Evolutionary conservation across 2,888 invertebrate genomes (phyloP), one percentile per base, ranked within the genome.

Genomic region (Junonia oenone): DNA sequence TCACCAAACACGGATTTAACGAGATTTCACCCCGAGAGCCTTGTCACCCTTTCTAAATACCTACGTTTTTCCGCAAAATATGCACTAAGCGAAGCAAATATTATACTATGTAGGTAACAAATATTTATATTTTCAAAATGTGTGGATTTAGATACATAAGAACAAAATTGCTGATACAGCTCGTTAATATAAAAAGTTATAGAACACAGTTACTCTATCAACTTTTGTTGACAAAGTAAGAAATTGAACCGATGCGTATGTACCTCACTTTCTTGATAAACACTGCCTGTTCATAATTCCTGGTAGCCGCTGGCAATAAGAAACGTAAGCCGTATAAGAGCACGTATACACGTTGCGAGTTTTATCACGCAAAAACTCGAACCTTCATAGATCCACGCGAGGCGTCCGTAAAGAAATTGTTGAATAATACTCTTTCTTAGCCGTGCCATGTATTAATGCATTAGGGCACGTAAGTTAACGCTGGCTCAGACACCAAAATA

Each of bases 281-380:
- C 58, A 59, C 59, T 57, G 59, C 62, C 58, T 58, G 60, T 51
- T 61, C 56, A 62, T 55, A 58, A 65, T 66, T 66, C 65, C 52
- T 46, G 48, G 64, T 62, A 65, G 50, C 49, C 45, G 46, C 56
- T 43, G 15, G 52, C 51, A 51, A 60, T 55, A 51, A 62, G 66
- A 63, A 64, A 65, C 56, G 49, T 47, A 58, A 61, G 55, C 59
- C 60, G 27, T 61, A 60, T 55, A 60, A 55, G 55, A 49, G 49
- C 46, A 55, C 54, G 54, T 51, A 54, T 29, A 50, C 51, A 48
- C 51, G 26, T 53, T 46, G 51, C 48, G 49, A 60, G 52, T 56
- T 47, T 52, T 49, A 47, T 53, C 35, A 40, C 46, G 45, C 51
- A 58, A 58, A 60, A 60, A 60, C 58, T 49, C 27, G 46, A 52